Evolutionary conservation across 2,888 invertebrate species (phyloP).

Genomic region (Lasioglossum oenotherae): DNA sequence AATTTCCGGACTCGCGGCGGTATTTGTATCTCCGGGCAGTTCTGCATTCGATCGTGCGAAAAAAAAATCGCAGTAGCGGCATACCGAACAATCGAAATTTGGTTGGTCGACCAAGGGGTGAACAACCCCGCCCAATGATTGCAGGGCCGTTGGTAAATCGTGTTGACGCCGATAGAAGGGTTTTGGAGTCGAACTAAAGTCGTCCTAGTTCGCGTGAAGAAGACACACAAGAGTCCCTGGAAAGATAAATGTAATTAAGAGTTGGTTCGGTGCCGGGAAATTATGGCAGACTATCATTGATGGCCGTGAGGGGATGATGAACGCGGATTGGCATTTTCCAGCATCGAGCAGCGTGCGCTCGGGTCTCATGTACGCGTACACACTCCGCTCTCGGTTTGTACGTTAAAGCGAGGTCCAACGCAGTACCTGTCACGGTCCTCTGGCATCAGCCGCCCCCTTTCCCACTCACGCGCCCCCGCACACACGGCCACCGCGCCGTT

Average conservation of each 20-base stretch:
- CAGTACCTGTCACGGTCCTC: slow-evolving; percentile 65
- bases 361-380: slow-evolving; percentile 64
- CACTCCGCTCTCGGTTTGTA: slow-evolving; percentile 67
- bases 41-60: neutral
- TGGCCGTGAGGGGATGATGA: slow-evolving; percentile 77
- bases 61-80: neutral
- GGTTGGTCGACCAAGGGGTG: slow-evolving; percentile 9
- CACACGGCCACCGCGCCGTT: slow-evolving; percentile 51
- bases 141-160: neutral
- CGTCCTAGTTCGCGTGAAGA: neutral
- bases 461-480: slow-evolving; percentile 36
- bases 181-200: too few relatives aligned
- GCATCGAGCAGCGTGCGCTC: slow-evolving; percentile 67
- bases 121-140: slow-evolving; percentile 27
- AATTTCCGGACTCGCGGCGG: neutral
- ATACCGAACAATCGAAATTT: slow-evolving; percentile 16
- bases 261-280: slow-evolving; percentile 32
- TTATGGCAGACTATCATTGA: slow-evolving; percentile 62
- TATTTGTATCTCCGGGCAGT: neutral
- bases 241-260: slow-evolving; percentile 46
- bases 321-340: slow-evolving; percentile 78
- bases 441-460: slow-evolving; percentile 43
- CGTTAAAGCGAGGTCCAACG: slow-evolving; percentile 71
- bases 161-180: neutral
- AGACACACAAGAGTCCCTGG: neutral